Base-by-base conservation (phyloP, 2,888 invertebrate species). In the Clepsis dumicolana region DNA sequence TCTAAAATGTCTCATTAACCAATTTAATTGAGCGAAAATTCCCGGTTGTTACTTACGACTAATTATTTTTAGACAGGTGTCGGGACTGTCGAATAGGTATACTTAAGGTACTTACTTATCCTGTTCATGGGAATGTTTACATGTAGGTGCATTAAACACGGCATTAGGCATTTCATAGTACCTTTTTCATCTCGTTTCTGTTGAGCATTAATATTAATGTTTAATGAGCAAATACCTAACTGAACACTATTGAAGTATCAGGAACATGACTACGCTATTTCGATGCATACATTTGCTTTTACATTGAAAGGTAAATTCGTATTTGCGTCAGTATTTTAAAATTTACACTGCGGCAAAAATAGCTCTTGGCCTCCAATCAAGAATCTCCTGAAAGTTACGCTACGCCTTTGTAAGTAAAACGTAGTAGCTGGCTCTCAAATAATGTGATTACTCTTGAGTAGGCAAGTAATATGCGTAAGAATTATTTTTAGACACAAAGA, bases 401-500 rank as follows among this genome's bases (percentile, higher is more conserved):
- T 57, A 32, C 24, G 8, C 32, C 32, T 35, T 35, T 18, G 12
- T n/a, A 57, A 4, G 24, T 32, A 56, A 44, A 24, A 35, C 14
- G 44, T 48, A 12, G 44, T 48, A 12, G 10, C 16, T n/a, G 10
- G 1, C 25, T 27, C 16, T 63, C 12, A 16, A 5, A 12, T 24
- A 62, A 16, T 48, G 35, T 53, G 21, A 44, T 41, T 67, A 24
- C 18, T 10, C 32, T 16, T n/a, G n/a, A n/a, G n/a, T n/a, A n/a
- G n/a, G n/a, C n/a, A 12, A 60, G 12, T 2, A 16, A 10, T 27
- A 2, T 16, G 32, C 18, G 27, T 56, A 24, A 21, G 12, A 56
- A 24, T 5, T 54, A 44, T 32, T 56, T 25, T 61, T 29, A 27
- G 65, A n/a, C 54, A 62, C 65, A 60, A 52, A 60, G 52, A 32